phyloP scores from a whole-genome alignment of 2,113 vertebrate genomes.

The Trinectes maculatus region DNA sequence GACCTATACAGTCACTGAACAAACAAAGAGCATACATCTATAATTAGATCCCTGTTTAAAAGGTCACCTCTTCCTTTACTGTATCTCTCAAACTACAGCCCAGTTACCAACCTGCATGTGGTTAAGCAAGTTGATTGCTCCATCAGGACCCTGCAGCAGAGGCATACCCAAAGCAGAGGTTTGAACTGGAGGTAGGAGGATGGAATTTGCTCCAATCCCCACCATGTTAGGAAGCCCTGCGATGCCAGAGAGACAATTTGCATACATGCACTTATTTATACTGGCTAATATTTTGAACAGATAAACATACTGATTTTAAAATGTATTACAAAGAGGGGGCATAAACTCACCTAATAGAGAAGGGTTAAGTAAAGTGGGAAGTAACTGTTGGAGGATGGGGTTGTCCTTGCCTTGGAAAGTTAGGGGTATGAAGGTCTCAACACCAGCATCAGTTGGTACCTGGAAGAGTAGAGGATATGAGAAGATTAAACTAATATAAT shows the following conservation, averaged over 20 bases:
- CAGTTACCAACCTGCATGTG: constrained; percentile 71
- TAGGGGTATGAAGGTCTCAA: constrained; percentile 74
- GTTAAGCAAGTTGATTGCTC: constrained; percentile 78
- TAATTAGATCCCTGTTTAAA: not conserved
- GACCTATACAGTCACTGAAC: not conserved
- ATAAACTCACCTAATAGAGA: constrained; percentile 81
- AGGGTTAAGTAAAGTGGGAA: constrained; percentile 85
- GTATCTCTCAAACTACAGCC: not conserved
- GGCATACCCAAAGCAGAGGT: constrained; percentile 87
- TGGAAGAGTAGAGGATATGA: constrained; percentile 30
- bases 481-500: not conserved
- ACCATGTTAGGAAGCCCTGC: constrained; percentile 80
- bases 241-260: constrained; percentile 76
- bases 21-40: not conserved
- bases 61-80: too few relatives aligned
- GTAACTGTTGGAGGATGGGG: constrained; percentile 79
- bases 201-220: constrained; percentile 77
- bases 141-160: constrained; percentile 82
- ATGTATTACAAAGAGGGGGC: not conserved
- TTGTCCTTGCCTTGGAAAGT: constrained; percentile 81
- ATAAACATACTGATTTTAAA: not conserved
- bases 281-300: too few relatives aligned
- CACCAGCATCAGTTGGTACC: constrained; percentile 71
- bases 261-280: constrained; percentile 5
- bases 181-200: constrained; percentile 83